Base-by-base conservation (phyloP, 2,113 vertebrate genomes). In the Gasterosteus aculeatus region DNA sequence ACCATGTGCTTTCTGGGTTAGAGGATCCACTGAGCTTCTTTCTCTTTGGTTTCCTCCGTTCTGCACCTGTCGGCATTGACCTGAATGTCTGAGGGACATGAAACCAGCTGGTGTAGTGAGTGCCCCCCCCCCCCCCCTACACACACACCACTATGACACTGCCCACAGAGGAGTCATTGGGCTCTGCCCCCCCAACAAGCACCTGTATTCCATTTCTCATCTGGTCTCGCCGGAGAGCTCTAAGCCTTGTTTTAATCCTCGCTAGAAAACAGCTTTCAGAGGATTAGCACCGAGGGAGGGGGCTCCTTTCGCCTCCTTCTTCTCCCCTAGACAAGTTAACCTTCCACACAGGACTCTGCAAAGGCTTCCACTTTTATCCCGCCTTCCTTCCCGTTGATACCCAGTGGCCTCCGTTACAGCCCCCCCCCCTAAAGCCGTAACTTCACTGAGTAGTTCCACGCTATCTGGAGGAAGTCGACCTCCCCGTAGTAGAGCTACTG, bases 181-280 rank as follows among this genome's bases (percentile, higher is more conserved):
- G 74, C 85, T 85, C 87, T 80, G 80, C 77, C 84, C 81, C 84
- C 81, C 84, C 74, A 81, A 84, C 83, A 86, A 85, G 88, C 89
- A 93, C 92, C 92, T 93, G 91, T 89, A 82, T 88, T 91, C 87
- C 79, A 88, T 93, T 91, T 88, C 90, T 92, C 90, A 92, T 90
- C 89, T 88, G 72, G 69, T 84, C 85, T 87, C 79, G 75, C 82
- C 75, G 72, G 82, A 87, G 89, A 81, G 85, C 82, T 85, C 77
- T 94, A 90, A 94, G 90, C 90, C 93, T 84, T 91, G 92, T 92
- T 93, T 90, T 93, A 93, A 94, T 94, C 93, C 93, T 83, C 59
- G 77, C 87, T 81, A 90, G 90, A 91, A 92, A 92, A 92, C 91
- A 92, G 88, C 91, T 94, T 92, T 91, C 88, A 88, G 90, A 88